Conservation (phyloP, 1,140 invertebrate genomes). For the Chrysomallon squamiferum region DNA sequence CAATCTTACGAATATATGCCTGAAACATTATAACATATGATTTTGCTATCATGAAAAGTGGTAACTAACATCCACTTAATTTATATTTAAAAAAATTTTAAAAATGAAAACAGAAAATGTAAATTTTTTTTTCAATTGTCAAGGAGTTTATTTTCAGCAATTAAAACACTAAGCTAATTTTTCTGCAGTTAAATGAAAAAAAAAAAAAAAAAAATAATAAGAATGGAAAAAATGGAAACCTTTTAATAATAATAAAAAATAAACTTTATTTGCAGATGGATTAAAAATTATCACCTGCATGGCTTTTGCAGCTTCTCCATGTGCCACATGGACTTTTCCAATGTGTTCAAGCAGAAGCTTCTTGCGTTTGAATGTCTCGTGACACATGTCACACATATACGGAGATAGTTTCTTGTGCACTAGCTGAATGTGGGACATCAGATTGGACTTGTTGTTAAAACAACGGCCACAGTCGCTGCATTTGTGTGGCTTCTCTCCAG, state of each 20-base stretch:
- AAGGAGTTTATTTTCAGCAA: too few relatives aligned
- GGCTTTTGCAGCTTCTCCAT: constrained; percentile 55
- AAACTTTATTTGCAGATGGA: constrained; percentile 29
- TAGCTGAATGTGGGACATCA: constrained; percentile 59
- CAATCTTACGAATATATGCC: constrained; percentile 40
- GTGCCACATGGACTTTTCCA: constrained; percentile 55
- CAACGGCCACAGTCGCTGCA: constrained; percentile 58
- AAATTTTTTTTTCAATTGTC: too few relatives aligned
- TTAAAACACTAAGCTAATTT: too few relatives aligned
- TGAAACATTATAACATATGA: too few relatives aligned
- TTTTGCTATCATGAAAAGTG: too few relatives aligned
- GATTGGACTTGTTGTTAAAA: constrained; percentile 59
- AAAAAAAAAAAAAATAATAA: too few relatives aligned
- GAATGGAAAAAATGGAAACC: too few relatives aligned
- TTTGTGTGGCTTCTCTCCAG: constrained; percentile 59
- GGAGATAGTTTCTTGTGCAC: constrained; percentile 57
- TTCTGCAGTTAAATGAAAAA: too few relatives aligned
- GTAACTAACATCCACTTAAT: too few relatives aligned
- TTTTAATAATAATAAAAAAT: too few relatives aligned
- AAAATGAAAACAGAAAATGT: too few relatives aligned
- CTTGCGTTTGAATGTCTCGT: constrained; percentile 59
- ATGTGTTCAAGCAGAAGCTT: constrained; percentile 57
- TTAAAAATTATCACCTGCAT: constrained; percentile 20
- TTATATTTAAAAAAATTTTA: too few relatives aligned
- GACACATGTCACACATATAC: constrained; percentile 59